Evolutionary conservation across 2,113 vertebrate species (phyloP), one percentile per base, ranked within the genome.

Genomic region (Holacanthus passer): DNA sequence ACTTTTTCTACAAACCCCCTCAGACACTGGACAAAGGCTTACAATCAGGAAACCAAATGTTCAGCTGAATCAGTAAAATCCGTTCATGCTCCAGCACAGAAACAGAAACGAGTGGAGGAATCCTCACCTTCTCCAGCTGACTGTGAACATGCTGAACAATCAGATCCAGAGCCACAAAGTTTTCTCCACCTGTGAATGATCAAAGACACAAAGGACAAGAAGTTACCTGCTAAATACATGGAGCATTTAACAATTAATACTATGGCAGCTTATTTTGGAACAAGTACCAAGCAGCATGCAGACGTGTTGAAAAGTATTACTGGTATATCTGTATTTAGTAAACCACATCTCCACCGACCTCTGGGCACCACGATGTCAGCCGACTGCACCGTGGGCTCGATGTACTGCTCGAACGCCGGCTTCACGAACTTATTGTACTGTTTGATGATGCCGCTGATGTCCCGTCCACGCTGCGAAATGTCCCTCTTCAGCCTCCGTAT

Each of bases 361-460:
- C 96, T 93, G 56, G 97, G 97, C 73, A 98, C 97, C 88, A 98
- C 97, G 0, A 98, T 98, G 90, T 98, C 97, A 0, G 97, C 97
- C 0, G 97, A 92, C 91, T 97, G 97, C 84, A 98, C 95, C 0
- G 97, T 97, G 84, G 97, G 97, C 83, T 98, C 97, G 0, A 98
- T 98, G 94, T 97, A 98, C 91, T 97, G 97, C 89, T 98, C 97
- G 0, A 98, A 98, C 1, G 96, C 92, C 0, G 97, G 97, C 91
- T 98, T 98, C 35, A 98, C 97, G 58, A 96, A 98, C 88, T 96
- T 97, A 76, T 97, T 97, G 94, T 98, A 98, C 50, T 97, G 97
- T 56, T 97, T 97, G 89, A 98, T 97, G 84, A 97, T 96, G 0
- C 97, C 97, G 0, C 81, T 83, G 0, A 98, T 96, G 50, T 98